Conservation (phyloP, 2,888 invertebrate species). For the Cheilosia variabilis region DNA sequence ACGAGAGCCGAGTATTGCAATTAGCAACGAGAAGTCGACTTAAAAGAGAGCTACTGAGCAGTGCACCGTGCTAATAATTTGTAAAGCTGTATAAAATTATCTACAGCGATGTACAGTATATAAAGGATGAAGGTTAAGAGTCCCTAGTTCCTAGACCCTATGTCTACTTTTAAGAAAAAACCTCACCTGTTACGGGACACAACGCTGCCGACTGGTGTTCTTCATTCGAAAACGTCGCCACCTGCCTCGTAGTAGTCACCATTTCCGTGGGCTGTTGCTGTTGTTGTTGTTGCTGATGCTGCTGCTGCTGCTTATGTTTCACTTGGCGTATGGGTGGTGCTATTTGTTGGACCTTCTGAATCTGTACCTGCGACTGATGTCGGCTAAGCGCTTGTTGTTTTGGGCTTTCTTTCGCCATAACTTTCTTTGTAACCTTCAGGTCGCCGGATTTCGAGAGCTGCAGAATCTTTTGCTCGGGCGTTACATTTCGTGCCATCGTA, state of each 20-base stretch:
- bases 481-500: slow-evolving; percentile 78
- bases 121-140: too few relatives aligned
- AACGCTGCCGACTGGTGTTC: slow-evolving; percentile 84
- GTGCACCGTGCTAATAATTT: too few relatives aligned
- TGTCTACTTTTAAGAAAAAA: slow-evolving; percentile 9
- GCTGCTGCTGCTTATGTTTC: slow-evolving; percentile 74
- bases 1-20: too few relatives aligned
- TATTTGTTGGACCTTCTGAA: slow-evolving; percentile 85
- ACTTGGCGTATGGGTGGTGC: slow-evolving; percentile 84
- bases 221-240: slow-evolving; percentile 76
- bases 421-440: slow-evolving; percentile 84
- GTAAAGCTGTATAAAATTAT: too few relatives aligned
- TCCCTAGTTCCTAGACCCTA: too few relatives aligned
- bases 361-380: slow-evolving; percentile 78
- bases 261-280: slow-evolving; percentile 46
- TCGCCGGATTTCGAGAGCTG: slow-evolving; percentile 85
- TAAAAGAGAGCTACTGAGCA: too few relatives aligned
- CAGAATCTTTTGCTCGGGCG: slow-evolving; percentile 83
- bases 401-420: slow-evolving; percentile 80
- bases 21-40: too few relatives aligned
- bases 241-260: slow-evolving; percentile 76
- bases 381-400: slow-evolving; percentile 78
- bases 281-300: slow-evolving; percentile 33
- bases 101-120: too few relatives aligned
- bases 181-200: slow-evolving; percentile 87